A percentile compares a stretch with the other conserved stretches of the same genome.
These are phyloP conservation scores for Corythaixoides concolor DNA, from an alignment of 2,113 vertebrate genomes.

Conservation along the genomic window DNA sequence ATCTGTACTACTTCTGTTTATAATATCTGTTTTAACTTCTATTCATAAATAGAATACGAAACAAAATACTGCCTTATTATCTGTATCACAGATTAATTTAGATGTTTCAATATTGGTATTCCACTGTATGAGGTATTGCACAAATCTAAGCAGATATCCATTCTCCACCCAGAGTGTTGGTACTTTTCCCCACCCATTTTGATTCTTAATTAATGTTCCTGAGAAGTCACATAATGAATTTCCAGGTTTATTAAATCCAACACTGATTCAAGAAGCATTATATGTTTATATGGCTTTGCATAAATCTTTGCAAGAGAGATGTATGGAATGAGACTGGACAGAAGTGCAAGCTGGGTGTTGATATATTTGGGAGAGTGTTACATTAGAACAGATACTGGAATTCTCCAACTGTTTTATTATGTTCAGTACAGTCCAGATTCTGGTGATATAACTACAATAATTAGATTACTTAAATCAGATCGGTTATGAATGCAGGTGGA, in stretches of 20 bases:
- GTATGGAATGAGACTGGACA: neutral
- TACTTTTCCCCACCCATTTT: neutral
- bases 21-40: neutral
- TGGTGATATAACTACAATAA: neutral
- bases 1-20: neutral
- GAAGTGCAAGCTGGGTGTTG: neutral
- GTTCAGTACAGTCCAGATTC: neutral
- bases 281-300: neutral
- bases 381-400: neutral
- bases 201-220: neutral
- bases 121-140: neutral
- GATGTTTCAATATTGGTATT: neutral
- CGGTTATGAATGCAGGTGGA: neutral
- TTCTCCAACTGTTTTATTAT: neutral
- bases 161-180: neutral
- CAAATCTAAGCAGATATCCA: neutral
- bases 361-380: neutral
- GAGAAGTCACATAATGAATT: neutral
- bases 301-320: neutral
- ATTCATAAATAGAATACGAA: neutral
- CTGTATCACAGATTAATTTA: neutral
- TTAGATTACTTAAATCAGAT: neutral
- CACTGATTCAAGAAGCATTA: neutral
- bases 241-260: neutral
- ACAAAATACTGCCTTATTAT: neutral